Base-by-base conservation (phyloP, 2,797 vertebrate species). In the Rallus crepitans region DNA sequence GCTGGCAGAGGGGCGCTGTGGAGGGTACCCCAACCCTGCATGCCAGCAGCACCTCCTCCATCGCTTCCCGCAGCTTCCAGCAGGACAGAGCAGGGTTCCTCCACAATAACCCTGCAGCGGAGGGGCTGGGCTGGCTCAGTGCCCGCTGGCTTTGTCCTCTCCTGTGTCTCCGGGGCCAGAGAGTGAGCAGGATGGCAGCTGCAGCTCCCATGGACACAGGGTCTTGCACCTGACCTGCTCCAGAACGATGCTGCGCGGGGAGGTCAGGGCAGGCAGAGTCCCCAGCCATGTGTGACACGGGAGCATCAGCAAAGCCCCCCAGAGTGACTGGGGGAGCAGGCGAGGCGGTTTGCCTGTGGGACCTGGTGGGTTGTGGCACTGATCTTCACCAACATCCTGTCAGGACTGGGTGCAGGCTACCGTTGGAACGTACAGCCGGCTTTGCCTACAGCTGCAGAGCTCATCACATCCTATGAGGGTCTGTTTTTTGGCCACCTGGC, bases 51-150 rank as follows among this genome's bases (percentile, higher is more conserved):
- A 10, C 8, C 64, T 82, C 14, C 33, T 59, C 12, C 25, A 15
- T 25, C 6, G 2, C 59, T 28, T 70, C 39, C 27, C 24, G 20
- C 1, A 1, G 48, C 52, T 66, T 71, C 3, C 4, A 25, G 55
- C n/a, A 25, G 65, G 30, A 8, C 47, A 56, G 65, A 33, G 6
- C 42, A 15, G 37, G 40, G 50, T 28, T 15, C 33, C 11, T 57
- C 31, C 1, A 2, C 48, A 5, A 8, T 21, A 50, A 15, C 37
- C 47, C 33, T 0, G 0, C 1, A 1, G 42, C 0, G 0, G 60
- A 30, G 50, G 65, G 60, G 33, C 48, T 91, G 47, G 31, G 25
- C 50, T 64, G 56, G 7, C 56, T 56, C 59, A 37, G 52, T 4
- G 0, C 47, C 31, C 10, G 0, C 47, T 3, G 3, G n/a, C 28